Base-by-base conservation (phyloP, 2,888 invertebrate genomes). In the Athalia rosae region DNA sequence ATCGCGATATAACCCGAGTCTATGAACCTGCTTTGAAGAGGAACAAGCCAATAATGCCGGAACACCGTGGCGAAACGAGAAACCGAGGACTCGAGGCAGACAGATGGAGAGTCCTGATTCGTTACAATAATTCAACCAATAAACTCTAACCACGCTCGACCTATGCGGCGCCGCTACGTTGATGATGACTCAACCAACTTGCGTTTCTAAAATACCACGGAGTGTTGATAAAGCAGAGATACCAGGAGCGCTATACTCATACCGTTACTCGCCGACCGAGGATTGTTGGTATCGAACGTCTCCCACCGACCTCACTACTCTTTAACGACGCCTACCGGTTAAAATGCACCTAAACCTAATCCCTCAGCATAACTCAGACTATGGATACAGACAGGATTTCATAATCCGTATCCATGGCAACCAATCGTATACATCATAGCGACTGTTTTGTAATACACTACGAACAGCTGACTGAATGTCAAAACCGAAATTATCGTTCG, bases 41-140 rank as follows among this genome's bases (percentile, higher is more conserved):
- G 87, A 82, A 80, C 79, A 87, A 91, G 84, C 85, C 90, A 90
- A 90, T 90, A 79, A 88, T 87, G 85, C 82, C 76, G 76, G 83
- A 80, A 28, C 59, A 47, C 4, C 62, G 84, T 80, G 91, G 85
- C 86, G 82, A 87, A 91, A 79, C 84, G 88, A 84, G 88, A 88
- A 7, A 82, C 83, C 84, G 84, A 84, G 80, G 83, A 41, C 83
- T 82, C 84, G 84, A 84, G 85, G 83, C 90, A 92, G 93, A 93
- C 94, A 94, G 94, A 94, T 95, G 95, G 94, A 94, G 92, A 85
- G 85, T 85, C 90, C 77, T 88, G 83, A 94, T 94, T 94, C 94
- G 94, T 86, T 82, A 82, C 78, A 82, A 4, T 0, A 4, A 9
- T 82, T 77, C 81, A 84, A 84, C 94, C 94, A 94, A 94, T 94